Base-by-base conservation (phyloP, 2,888 invertebrate genomes). In the Cephus nigrinus region DNA sequence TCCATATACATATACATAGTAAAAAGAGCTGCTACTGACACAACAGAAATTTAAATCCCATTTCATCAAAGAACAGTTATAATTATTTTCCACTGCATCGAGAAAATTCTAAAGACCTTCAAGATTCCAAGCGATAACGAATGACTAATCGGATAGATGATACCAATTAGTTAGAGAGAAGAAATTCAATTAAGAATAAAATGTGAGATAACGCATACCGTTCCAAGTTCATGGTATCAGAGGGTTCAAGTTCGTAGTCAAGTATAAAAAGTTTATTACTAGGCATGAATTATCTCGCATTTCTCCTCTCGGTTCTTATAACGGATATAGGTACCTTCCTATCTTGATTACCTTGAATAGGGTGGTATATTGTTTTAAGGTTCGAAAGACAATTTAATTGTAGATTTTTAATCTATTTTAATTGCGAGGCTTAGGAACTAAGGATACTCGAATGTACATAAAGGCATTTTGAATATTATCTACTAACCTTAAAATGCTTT, bases 91-190 rank as follows among this genome's bases (percentile, higher is more conserved):
- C 23, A 55, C 9, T 55, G 55, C 55, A 55, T 55, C 55, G 55
- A 23, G 30, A 73, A 68, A 78, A 68, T 75, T 76, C 72, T 33
- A 12, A 15, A 32, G 78, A 75, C 73, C 75, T 76, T 78, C 40
- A 72, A 30, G 68, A 71, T 31, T 68, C 30, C 68, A 32, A 4
- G n/a, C 33, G 34, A 73, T 76, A 76, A 76, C 68, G 76, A 73
- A 69, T 74, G 74, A 78, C 69, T 71, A 73, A 68, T 31, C 69
- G 72, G 78, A 78, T 73, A 78, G 76, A 76, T 72, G 76, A 78
- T 73, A 78, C 78, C 78, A 78, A 78, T 78, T 78, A 76, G 74
- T n/a, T 23, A 34, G 23, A 31, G 15, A 40, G 78, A 69, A 40
- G 76, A 74, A 76, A 76, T 55, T 55, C 55, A 55, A 55, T 55